Percentiles rank a stretch among this genome's conserved stretches.
phyloP scores from a whole-genome alignment of 1,140 invertebrate species.

The Chelonus insularis region DNA sequence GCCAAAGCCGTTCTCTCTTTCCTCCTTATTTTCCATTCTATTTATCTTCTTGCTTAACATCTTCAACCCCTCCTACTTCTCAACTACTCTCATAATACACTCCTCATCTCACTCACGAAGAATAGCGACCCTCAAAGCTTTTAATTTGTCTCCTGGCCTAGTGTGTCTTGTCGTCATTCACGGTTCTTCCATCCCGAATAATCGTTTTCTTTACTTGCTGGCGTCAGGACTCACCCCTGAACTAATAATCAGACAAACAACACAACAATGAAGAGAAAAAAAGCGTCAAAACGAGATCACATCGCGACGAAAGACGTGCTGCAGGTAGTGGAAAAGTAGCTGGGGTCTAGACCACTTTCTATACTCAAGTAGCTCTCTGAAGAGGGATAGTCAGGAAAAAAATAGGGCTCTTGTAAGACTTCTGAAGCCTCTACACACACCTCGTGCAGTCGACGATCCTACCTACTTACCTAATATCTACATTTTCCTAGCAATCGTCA shows the following conservation, averaged over 20 bases:
- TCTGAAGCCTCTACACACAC: conserved; percentile 35
- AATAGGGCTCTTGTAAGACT: conserved; percentile 30
- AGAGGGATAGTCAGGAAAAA: conserved; percentile 22
- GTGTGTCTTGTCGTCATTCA: conserved; percentile 11
- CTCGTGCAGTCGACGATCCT: conserved; percentile 21
- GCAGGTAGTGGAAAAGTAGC: background rate
- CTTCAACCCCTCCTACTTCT: background rate
- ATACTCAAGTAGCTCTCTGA: background rate
- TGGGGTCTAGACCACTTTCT: background rate
- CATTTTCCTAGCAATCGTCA: conserved; percentile 21
- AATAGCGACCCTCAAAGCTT: conserved; percentile 15
- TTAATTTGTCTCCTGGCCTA: conserved; percentile 21
- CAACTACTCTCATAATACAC: background rate
- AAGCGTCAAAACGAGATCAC: conserved; percentile 14
- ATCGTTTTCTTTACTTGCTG: conserved; percentile 2
- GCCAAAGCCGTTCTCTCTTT: conserved; percentile 35
- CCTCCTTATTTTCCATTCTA: conserved; percentile 1
- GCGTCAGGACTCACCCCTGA: conserved; percentile 16
- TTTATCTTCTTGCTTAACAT: background rate
- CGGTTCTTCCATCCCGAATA: background rate
- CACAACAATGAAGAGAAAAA: background rate
- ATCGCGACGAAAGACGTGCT: background rate
- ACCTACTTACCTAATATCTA: conserved; percentile 31
- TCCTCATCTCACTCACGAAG: conserved; percentile 12
- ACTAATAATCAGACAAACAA: conserved; percentile 22